Percentiles rank a stretch among this genome's conserved stretches.
Evolutionary conservation across 2,797 vertebrate genomes (phyloP).

Genomic region (Australoheros facetus): DNA sequence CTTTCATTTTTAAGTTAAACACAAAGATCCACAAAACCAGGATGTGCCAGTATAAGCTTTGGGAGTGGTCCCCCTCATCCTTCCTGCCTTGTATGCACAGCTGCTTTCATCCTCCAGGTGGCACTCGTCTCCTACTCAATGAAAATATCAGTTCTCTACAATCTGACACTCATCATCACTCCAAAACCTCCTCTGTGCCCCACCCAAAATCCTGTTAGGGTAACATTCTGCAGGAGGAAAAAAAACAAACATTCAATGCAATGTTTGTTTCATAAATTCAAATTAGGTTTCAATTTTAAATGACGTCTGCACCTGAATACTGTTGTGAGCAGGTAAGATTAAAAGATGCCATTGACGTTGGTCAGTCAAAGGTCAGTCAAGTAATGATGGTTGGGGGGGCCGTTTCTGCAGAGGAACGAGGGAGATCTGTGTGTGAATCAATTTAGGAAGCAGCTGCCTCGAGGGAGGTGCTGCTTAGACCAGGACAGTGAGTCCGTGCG

Average conservation of each 20-base stretch:
- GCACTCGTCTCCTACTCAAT: constrained; percentile 51
- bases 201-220: constrained; percentile 69
- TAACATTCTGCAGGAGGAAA: not conserved
- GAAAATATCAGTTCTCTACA: constrained; percentile 15
- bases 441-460: constrained; percentile 37
- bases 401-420: constrained; percentile 30
- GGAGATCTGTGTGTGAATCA: constrained; percentile 39
- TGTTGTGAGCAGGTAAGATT: not conserved
- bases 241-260: not conserved
- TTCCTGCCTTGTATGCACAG: not conserved
- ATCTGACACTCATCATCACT: constrained; percentile 55
- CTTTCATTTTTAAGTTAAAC: not conserved
- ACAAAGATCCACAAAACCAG: not conserved
- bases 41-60: not conserved
- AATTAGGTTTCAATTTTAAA: not conserved
- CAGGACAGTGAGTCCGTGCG: constrained; percentile 49
- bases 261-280: not conserved
- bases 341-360: constrained; percentile 13
- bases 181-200: constrained; percentile 67
- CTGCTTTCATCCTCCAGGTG: constrained; percentile 64
- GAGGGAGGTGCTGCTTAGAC: constrained; percentile 36
- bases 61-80: constrained; percentile 59
- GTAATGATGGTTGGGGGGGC: constrained; percentile 55
- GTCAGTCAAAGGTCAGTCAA: constrained; percentile 62
- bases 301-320: not conserved